Conservation (phyloP, 1,140 invertebrate genomes). For the Zaprionus inermis region DNA sequence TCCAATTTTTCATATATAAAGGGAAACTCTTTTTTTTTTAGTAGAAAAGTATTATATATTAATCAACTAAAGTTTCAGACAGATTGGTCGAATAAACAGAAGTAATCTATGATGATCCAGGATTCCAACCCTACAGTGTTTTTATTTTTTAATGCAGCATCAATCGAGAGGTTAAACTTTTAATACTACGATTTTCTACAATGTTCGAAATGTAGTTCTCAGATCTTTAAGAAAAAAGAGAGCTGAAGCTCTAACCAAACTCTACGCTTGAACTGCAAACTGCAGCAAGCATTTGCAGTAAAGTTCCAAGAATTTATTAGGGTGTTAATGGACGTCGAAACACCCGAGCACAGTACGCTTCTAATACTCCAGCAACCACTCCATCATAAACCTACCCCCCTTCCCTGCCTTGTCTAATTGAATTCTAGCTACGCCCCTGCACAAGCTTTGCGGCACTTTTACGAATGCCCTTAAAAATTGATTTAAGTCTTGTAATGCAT, state of each 20-base stretch:
- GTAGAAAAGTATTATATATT: no score
- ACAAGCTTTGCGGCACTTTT: slow-evolving; percentile 36
- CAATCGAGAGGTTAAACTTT: no score
- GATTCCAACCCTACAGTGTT: no score
- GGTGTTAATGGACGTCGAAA: background rate
- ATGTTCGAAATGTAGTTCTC: no score
- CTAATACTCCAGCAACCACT: no score
- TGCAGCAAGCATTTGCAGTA: background rate
- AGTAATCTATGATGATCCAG: no score
- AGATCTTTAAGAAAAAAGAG: no score
- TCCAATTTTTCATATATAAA: no score
- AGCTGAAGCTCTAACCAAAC: background rate
- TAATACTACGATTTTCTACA: no score
- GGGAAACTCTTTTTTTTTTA: no score
- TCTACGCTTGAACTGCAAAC: background rate
- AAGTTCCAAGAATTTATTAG: background rate
- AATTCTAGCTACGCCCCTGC: slow-evolving; percentile 9
- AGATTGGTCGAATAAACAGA: background rate
- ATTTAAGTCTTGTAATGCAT: slow-evolving; percentile 72
- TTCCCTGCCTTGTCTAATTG: background rate
- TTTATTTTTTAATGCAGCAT: no score
- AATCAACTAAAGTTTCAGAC: background rate
- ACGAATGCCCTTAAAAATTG: slow-evolving; percentile 67
- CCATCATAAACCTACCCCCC: no score
- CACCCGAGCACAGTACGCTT: background rate